Conservation (phyloP, 1,140 invertebrate species). For the Chrysoperla carnea region DNA sequence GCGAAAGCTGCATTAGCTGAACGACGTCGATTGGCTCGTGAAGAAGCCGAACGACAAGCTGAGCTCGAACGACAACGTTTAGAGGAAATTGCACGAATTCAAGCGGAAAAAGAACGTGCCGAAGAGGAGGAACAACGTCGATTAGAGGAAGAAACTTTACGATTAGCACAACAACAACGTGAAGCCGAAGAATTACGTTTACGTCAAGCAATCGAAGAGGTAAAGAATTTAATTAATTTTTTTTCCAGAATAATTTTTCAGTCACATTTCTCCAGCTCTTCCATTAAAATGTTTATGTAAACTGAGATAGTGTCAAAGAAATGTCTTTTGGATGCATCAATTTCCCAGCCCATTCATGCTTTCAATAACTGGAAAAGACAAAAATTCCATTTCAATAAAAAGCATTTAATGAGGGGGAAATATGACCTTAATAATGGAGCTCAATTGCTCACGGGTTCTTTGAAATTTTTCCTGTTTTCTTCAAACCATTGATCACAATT, state of each 20-base stretch:
- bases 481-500: neutral
- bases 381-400: too few relatives aligned
- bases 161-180: slow-evolving; percentile 49
- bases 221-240: slow-evolving; percentile 18
- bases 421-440: too few relatives aligned
- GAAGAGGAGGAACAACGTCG: slow-evolving; percentile 67
- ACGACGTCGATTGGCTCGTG: slow-evolving; percentile 58
- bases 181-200: slow-evolving; percentile 57
- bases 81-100: slow-evolving; percentile 51
- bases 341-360: too few relatives aligned
- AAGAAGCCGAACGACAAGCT: slow-evolving; percentile 72
- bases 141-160: slow-evolving; percentile 55
- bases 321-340: too few relatives aligned
- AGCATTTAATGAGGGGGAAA: too few relatives aligned
- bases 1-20: slow-evolving; percentile 79
- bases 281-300: neutral
- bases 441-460: too few relatives aligned
- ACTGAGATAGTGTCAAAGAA: too few relatives aligned
- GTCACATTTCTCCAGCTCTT: neutral
- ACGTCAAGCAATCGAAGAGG: slow-evolving; percentile 47
- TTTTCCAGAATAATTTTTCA: slow-evolving; percentile 9
- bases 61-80: slow-evolving; percentile 59
- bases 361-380: too few relatives aligned
- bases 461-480: too few relatives aligned
- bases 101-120: slow-evolving; percentile 51